These are phyloP conservation scores for Andrena dorsata DNA, from an alignment of 2,888 invertebrate species.

Conservation along the genomic window DNA sequence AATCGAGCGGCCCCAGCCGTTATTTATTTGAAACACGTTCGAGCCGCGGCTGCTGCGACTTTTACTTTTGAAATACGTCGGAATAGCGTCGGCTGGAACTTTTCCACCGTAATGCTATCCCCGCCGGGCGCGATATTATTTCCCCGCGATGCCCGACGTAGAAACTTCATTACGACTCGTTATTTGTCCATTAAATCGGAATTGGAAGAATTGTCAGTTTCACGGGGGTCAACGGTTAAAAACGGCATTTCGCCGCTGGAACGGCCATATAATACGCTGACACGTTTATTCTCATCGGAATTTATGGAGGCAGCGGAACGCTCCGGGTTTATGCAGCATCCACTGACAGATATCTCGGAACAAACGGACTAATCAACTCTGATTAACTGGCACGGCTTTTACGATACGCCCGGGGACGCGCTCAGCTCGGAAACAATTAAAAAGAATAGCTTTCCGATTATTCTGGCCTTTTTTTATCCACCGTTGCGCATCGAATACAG, in stretches of 20 bases:
- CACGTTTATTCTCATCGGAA: constrained; percentile 56
- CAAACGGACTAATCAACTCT: constrained; percentile 71
- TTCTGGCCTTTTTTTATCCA: not conserved
- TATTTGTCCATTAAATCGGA: constrained; percentile 51
- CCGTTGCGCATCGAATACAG: not conserved
- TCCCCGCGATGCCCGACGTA: not conserved
- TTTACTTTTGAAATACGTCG: constrained; percentile 18
- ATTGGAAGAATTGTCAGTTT: constrained; percentile 45
- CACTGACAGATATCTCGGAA: constrained; percentile 60
- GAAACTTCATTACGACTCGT: constrained; percentile 55
- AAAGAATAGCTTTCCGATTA: constrained; percentile 13
- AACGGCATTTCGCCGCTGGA: not conserved
- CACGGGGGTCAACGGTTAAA: constrained; percentile 30
- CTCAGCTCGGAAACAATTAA: constrained; percentile 25
- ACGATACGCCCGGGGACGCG: constrained; percentile 1
- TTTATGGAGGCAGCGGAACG: constrained; percentile 54
- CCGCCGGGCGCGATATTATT: constrained; percentile 16
- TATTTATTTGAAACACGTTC: constrained; percentile 5
- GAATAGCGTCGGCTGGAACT: not conserved
- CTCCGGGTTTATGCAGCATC: constrained; percentile 35
- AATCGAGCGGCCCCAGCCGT: not conserved
- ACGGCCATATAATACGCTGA: constrained; percentile 47
- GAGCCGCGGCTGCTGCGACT: not conserved
- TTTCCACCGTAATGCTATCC: not conserved
- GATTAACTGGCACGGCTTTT: constrained; percentile 62